These are phyloP conservation scores for Coleophora flavipennella DNA, from an alignment of 2,888 invertebrate genomes.

Conservation along the genomic window DNA sequence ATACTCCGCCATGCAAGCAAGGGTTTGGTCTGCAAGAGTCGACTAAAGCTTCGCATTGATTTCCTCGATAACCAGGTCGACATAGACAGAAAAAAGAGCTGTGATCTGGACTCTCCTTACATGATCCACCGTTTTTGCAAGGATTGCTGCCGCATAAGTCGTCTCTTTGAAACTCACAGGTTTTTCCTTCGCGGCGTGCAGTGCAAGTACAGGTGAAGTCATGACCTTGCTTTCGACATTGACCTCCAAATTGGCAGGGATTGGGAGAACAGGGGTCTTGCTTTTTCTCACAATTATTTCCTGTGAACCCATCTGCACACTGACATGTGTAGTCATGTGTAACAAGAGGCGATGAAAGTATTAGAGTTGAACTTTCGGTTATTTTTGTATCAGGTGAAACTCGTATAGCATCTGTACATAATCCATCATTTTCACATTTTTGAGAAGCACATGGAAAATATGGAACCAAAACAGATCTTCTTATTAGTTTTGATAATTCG, in stretches of 20 bases:
- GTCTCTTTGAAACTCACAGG: conserved; percentile 87
- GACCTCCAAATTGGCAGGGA: conserved; percentile 88
- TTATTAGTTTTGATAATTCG: conserved; percentile 76
- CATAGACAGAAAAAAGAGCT: conserved; percentile 94
- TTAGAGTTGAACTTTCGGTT: conserved; percentile 84
- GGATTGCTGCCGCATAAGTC: conserved; percentile 89
- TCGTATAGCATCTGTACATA: conserved; percentile 80
- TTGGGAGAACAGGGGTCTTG: conserved; percentile 94
- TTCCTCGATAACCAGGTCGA: conserved; percentile 91
- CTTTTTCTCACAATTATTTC: conserved; percentile 84
- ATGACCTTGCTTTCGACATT: conserved; percentile 86
- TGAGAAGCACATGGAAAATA: conserved; percentile 83
- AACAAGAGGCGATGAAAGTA: conserved; percentile 87
- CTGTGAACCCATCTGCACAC: conserved; percentile 88
- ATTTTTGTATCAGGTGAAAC: conserved; percentile 81
- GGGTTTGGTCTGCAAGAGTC: conserved; percentile 95
- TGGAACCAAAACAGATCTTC: conserved; percentile 75
- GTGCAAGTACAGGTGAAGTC: conserved; percentile 90
- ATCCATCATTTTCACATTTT: conserved; percentile 84
- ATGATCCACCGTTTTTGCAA: conserved; percentile 93
- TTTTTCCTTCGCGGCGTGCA: conserved; percentile 82
- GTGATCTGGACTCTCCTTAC: conserved; percentile 89
- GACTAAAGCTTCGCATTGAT: conserved; percentile 89
- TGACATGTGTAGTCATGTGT: conserved; percentile 84
- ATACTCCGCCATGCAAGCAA: conserved; percentile 91